Evolutionary conservation across 2,797 vertebrate genomes (phyloP).

Genomic region (Sphaeramia orbicularis): DNA sequence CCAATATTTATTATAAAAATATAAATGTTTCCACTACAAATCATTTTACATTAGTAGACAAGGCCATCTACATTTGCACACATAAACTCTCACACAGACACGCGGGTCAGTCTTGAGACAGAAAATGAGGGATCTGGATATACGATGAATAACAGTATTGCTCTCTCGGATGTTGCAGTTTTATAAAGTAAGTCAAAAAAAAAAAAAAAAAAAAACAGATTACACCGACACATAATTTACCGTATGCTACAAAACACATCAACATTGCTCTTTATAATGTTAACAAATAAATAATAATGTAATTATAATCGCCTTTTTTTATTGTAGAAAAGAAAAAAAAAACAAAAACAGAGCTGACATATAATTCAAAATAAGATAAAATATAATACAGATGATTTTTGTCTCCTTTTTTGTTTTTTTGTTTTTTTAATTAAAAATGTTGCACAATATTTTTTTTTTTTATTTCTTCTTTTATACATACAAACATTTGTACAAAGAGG

Average conservation of each 20-base stretch:
- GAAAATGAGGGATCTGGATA: slow-evolving; percentile 73
- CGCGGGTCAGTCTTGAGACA: slow-evolving; percentile 81
- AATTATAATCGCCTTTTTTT: slow-evolving; percentile 88
- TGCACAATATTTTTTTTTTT: slow-evolving; percentile 81
- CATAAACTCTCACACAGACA: slow-evolving; percentile 84
- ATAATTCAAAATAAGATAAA: slow-evolving; percentile 84
- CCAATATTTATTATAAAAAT: slow-evolving; percentile 99
- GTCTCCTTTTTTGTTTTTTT: slow-evolving; percentile 79
- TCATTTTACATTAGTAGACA: slow-evolving; percentile 99
- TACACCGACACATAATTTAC: slow-evolving; percentile 91
- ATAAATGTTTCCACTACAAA: slow-evolving; percentile 99
- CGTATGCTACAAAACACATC: slow-evolving; percentile 81
- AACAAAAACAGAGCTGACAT: too few species aligned
- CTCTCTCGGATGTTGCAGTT: slow-evolving; percentile 88
- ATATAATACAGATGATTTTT: slow-evolving; percentile 86
- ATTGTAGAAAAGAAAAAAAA: slow-evolving; percentile 89
- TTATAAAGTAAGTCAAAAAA: slow-evolving; percentile 89
- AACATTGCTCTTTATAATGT: slow-evolving; percentile 80
- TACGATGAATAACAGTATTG: slow-evolving; percentile 85
- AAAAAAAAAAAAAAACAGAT: slow-evolving; percentile 83
- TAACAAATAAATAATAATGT: slow-evolving; percentile 96
- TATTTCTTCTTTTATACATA: slow-evolving; percentile 88
- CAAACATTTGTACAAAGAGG: slow-evolving; percentile 92
- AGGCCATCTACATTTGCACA: slow-evolving; percentile 95
- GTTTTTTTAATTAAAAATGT: slow-evolving; percentile 85